A percentile compares a stretch with the other conserved stretches of the same genome.
These are phyloP conservation scores for Drosophila tristis DNA, from an alignment of 1,140 invertebrate species.

Conservation along the genomic window DNA sequence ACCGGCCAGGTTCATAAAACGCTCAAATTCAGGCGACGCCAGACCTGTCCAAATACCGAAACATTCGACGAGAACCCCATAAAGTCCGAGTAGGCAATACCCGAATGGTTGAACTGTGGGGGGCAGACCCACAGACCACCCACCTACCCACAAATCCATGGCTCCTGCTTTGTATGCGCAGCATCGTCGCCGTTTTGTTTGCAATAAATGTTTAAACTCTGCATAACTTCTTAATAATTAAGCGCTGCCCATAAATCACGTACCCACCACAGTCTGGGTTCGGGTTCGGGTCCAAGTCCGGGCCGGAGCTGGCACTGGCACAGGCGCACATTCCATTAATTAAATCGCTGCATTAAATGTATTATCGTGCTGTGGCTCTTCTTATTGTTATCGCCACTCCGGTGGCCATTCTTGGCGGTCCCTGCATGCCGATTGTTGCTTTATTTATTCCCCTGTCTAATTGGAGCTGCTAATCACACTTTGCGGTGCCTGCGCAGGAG, in stretches of 20 bases:
- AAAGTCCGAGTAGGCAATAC: conserved; percentile 50
- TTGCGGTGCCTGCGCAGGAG: conserved; percentile 32
- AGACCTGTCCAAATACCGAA: conserved; percentile 43
- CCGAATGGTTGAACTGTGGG: conserved; percentile 32
- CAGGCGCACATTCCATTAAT: conserved; percentile 60
- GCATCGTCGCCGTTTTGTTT: conserved; percentile 68
- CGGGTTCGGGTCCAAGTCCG: conserved; percentile 10
- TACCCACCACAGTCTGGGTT: conserved; percentile 20
- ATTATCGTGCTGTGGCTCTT: conserved; percentile 34
- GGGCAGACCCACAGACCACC: conserved; percentile 6
- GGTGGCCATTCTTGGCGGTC: conserved; percentile 28
- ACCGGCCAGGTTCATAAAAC: conserved; percentile 64
- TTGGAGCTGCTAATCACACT: conserved; percentile 68
- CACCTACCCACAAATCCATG: conserved; percentile 1
- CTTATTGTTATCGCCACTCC: conserved; percentile 42
- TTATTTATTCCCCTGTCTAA: conserved; percentile 68
- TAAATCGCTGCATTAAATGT: conserved; percentile 69
- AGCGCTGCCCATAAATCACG: conserved; percentile 66
- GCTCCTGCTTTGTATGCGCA: conserved; percentile 59
- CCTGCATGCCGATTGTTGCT: conserved; percentile 14
- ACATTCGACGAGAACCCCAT: conserved; percentile 32
- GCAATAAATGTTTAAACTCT: conserved; percentile 79
- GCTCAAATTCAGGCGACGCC: conserved; percentile 27
- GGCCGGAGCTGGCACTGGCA: not conserved
- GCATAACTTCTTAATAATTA: conserved; percentile 80